phyloP scores from a whole-genome alignment of 2,888 invertebrate species.

The Willowsia nigromaculata region DNA sequence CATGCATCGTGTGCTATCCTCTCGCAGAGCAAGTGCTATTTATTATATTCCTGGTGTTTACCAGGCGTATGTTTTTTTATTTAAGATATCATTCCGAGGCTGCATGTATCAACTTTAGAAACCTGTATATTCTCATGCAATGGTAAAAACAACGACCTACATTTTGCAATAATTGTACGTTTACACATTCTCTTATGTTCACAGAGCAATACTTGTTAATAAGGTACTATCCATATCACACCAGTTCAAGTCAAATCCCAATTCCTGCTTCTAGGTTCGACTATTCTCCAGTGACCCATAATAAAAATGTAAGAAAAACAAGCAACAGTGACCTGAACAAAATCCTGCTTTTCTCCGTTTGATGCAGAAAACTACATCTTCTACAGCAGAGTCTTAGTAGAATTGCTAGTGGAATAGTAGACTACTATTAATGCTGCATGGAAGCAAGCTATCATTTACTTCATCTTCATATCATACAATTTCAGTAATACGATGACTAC shows the following conservation, averaged over 20 bases:
- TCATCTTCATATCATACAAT: neutral
- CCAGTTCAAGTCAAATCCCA: slow-evolving; percentile 3
- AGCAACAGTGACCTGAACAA: neutral
- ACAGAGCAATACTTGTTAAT: neutral
- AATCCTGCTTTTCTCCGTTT: neutral
- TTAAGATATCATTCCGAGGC: neutral
- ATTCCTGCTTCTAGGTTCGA: neutral
- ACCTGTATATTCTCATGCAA: neutral
- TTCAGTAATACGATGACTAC: neutral
- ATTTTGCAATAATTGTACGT: neutral
- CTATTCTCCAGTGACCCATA: slow-evolving; percentile 41
- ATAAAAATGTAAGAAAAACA: neutral
- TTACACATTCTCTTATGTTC: neutral
- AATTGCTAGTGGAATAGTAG: no score
- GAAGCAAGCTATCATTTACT: no score
- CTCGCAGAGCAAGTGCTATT: neutral
- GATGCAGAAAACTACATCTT: no score
- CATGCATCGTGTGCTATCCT: neutral
- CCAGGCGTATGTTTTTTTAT: neutral
- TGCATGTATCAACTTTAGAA: neutral
- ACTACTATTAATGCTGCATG: no score
- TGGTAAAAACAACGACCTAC: neutral
- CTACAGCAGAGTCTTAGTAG: no score
- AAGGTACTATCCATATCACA: neutral
- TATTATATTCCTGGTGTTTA: no score